phyloP scores from a whole-genome alignment of 2,797 vertebrate species.

The Sebastolobus alascanus region DNA sequence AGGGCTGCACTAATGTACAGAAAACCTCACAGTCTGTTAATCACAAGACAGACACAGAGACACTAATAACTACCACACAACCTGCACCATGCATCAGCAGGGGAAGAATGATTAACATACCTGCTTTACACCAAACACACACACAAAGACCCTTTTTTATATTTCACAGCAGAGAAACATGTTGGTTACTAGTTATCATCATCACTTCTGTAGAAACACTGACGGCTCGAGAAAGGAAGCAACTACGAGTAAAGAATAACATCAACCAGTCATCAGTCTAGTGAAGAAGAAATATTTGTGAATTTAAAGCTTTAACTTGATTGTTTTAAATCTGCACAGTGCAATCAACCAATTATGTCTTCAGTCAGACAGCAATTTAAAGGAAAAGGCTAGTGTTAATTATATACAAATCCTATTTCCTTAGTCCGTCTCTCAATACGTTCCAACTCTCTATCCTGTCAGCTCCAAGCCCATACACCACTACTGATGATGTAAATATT shows the following conservation, averaged over 20 bases:
- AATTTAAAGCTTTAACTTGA: background rate
- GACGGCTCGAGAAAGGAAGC: conserved; percentile 3
- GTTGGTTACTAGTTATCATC: conserved; percentile 2
- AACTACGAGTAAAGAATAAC: background rate
- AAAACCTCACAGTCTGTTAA: conserved; percentile 76
- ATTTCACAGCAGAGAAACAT: conserved; percentile 32
- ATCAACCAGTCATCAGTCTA: conserved; percentile 6
- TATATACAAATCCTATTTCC: background rate
- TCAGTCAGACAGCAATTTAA: conserved; percentile 1
- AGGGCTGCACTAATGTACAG: conserved; percentile 78
- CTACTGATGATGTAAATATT: background rate
- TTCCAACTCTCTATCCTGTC: background rate
- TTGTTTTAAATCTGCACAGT: background rate
- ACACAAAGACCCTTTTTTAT: conserved; percentile 20
- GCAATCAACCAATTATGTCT: background rate
- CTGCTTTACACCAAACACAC: conserved; percentile 47
- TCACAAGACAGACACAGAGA: conserved; percentile 71
- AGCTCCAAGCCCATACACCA: background rate
- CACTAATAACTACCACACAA: conserved; percentile 63
- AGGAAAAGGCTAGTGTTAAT: background rate
- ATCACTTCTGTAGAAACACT: conserved; percentile 20
- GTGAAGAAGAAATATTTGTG: background rate
- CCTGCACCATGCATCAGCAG: conserved; percentile 46
- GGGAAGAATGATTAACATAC: conserved; percentile 50
- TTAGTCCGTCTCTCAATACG: background rate